Evolutionary conservation across 30 jellyfish, hydroid and myxozoan genomes (phyloP).

Genomic region (Nemopilema nomurai): DNA sequence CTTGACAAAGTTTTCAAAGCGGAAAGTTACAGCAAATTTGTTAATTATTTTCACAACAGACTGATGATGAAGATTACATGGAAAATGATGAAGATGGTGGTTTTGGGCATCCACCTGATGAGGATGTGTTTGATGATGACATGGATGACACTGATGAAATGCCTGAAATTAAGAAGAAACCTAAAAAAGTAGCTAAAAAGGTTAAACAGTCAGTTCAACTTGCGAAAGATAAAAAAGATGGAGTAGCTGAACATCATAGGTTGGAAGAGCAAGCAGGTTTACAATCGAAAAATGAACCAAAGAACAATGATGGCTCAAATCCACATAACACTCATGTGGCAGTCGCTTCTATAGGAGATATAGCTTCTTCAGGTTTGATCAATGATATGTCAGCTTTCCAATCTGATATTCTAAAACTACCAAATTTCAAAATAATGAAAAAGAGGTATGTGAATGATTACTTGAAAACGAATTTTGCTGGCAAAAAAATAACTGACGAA

Average conservation of each 20-base stretch:
- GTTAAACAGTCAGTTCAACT: not conserved
- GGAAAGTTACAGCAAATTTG: not conserved
- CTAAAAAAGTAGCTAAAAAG: not conserved
- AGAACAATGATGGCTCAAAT: not conserved
- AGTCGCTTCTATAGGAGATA: not conserved
- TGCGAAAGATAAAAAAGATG: not conserved
- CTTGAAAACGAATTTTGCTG: constrained; percentile 33
- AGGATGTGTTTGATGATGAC: constrained; percentile 12
- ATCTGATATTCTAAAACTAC: constrained; percentile 26
- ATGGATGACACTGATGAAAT: constrained; percentile 29
- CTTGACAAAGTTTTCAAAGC: not conserved
- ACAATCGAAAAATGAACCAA: not conserved
- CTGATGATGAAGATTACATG: not conserved
- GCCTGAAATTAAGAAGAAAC: not conserved
- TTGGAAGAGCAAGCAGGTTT: not conserved
- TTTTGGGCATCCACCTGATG: constrained; percentile 12
- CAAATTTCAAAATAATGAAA: constrained; percentile 47
- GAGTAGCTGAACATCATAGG: not conserved
- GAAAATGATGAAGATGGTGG: constrained; percentile 15
- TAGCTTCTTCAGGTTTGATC: not conserved
- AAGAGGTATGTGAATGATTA: constrained; percentile 30
- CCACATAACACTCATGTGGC: not conserved
- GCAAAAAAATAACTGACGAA: constrained; percentile 31
- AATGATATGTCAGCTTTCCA: not conserved
- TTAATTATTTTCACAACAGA: not conserved